These are phyloP conservation scores for Pardalotus punctatus DNA, from an alignment of 2,113 vertebrate genomes.

Conservation along the genomic window DNA sequence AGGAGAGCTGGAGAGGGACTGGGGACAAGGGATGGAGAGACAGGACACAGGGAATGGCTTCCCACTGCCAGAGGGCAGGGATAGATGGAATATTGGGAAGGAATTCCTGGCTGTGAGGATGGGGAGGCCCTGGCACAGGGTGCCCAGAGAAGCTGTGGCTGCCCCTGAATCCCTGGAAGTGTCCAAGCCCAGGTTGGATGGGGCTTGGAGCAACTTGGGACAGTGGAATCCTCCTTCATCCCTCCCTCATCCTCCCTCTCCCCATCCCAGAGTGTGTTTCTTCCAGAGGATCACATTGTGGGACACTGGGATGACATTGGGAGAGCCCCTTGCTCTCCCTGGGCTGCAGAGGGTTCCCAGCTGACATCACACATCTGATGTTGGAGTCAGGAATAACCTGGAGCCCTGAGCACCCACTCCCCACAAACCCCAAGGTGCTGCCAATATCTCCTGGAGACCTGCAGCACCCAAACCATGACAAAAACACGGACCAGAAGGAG, in stretches of 20 bases:
- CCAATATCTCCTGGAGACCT: fast-evolving
- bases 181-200: fast-evolving
- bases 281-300: neutral
- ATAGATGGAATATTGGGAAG: neutral
- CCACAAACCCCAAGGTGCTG: neutral
- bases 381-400: neutral
- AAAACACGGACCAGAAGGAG: neutral
- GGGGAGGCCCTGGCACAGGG: fast-evolving
- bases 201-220: neutral
- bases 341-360: neutral
- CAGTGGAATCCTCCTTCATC: neutral
- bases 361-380: neutral
- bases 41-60: neutral
- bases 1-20: neutral
- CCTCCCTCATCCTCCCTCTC: neutral
- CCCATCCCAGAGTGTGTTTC: fast-evolving
- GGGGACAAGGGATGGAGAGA: neutral
- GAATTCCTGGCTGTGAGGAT: fast-evolving
- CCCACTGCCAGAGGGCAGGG: neutral
- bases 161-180: neutral
- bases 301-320: neutral
- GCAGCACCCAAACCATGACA: neutral
- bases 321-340: neutral
- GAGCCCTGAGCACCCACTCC: neutral
- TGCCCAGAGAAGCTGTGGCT: neutral